phyloP scores from a whole-genome alignment of 2,797 vertebrate species.

The Acrossocheilus fasciatus region DNA sequence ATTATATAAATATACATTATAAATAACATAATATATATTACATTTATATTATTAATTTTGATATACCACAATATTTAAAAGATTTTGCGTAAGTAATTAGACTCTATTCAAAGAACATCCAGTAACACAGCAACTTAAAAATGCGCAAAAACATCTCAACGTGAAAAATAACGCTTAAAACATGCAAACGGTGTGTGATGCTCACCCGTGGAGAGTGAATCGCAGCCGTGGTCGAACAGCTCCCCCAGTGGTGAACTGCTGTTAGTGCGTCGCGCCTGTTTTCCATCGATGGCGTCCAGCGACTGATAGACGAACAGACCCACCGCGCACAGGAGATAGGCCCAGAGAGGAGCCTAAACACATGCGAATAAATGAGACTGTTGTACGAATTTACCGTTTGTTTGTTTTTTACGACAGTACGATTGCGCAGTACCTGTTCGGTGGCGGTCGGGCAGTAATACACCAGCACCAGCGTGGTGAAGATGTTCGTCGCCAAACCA shows the following conservation, averaged over 20 bases:
- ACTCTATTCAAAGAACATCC: too few relatives aligned
- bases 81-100: too few relatives aligned
- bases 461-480: slow-evolving; percentile 92
- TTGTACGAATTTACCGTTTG: not conserved
- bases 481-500: slow-evolving; percentile 93
- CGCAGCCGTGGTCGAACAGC: slow-evolving; percentile 98
- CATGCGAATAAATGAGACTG: not conserved
- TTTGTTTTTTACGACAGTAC: too few relatives aligned
- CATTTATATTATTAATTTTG: not conserved
- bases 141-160: not conserved
- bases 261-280: slow-evolving; percentile 96
- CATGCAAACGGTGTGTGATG: not conserved
- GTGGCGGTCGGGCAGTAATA: slow-evolving; percentile 97
- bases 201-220: slow-evolving; percentile 96
- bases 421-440: slow-evolving; percentile 83
- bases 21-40: not conserved
- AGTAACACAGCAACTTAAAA: not conserved
- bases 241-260: slow-evolving; percentile 96
- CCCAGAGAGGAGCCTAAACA: slow-evolving; percentile 92
- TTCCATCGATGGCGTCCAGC: slow-evolving; percentile 96
- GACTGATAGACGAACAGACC: slow-evolving; percentile 98
- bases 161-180: not conserved
- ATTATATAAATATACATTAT: not conserved
- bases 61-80: not conserved
- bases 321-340: slow-evolving; percentile 92